Evolutionary conservation across 2,888 invertebrate species (phyloP).

Genomic region (Rhagonycha fulva): DNA sequence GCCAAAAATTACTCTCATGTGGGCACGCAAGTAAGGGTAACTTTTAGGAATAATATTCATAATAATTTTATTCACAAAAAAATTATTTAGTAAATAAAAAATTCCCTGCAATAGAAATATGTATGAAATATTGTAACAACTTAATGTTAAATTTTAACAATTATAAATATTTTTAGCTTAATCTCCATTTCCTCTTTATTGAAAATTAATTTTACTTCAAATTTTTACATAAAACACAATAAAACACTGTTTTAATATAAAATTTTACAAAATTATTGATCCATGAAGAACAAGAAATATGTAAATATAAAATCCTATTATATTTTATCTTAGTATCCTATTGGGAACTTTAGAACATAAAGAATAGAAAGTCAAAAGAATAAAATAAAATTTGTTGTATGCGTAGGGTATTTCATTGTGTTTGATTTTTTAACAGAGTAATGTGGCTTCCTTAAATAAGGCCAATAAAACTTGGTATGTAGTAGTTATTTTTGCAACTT

Average conservation of each 20-base stretch:
- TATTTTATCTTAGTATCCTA: neutral
- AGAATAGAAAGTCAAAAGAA: neutral
- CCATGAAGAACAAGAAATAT: neutral
- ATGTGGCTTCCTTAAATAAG: neutral
- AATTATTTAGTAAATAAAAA: neutral
- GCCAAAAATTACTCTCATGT: slow-evolving; percentile 1
- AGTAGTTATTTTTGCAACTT: neutral
- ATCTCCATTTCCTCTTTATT: neutral
- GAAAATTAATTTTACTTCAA: neutral
- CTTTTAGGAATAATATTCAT: neutral
- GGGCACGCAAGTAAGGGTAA: neutral
- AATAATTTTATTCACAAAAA: neutral
- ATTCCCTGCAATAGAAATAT: too few relatives aligned
- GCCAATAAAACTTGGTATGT: neutral
- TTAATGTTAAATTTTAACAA: neutral
- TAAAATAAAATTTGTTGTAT: neutral
- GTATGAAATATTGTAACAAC: too few relatives aligned
- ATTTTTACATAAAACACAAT: neutral
- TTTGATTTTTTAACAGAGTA: neutral
- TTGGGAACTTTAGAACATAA: neutral
- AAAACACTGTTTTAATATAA: neutral
- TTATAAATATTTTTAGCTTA: neutral
- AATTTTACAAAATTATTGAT: neutral
- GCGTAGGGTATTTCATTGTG: neutral
- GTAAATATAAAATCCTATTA: neutral